These are phyloP conservation scores for Epirrita christyi DNA, from an alignment of 2,888 invertebrate genomes.

Conservation along the genomic window DNA sequence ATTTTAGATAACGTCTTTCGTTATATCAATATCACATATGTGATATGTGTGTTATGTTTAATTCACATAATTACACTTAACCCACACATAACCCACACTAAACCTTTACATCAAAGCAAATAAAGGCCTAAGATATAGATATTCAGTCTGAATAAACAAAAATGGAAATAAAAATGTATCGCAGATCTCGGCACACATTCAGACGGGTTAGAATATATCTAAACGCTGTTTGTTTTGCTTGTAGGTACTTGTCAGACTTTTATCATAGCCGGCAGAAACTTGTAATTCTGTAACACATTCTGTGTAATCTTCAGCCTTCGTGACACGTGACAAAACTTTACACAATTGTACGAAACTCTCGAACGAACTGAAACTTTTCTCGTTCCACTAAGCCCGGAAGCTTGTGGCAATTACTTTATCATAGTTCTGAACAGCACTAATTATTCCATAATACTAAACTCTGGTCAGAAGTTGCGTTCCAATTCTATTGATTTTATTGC, in stretches of 20 bases:
- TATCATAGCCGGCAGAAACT: slow-evolving; percentile 21
- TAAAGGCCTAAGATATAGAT: background rate
- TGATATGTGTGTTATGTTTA: no score
- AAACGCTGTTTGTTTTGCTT: slow-evolving; percentile 3
- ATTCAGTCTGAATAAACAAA: slow-evolving; percentile 3
- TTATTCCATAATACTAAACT: background rate
- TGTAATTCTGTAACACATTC: slow-evolving; percentile 28
- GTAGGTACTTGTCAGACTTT: slow-evolving; percentile 11
- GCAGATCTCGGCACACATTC: background rate
- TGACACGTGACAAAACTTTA: slow-evolving; percentile 34
- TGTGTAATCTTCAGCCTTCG: slow-evolving; percentile 29
- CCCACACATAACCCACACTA: no score
- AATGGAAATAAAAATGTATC: slow-evolving; percentile 10
- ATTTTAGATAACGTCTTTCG: no score
- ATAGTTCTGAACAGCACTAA: background rate
- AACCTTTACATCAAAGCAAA: no score
- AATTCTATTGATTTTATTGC: no score
- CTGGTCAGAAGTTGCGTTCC: no score
- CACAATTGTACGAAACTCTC: slow-evolving; percentile 24
- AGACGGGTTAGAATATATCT: background rate
- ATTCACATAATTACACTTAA: no score
- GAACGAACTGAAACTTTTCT: slow-evolving; percentile 9
- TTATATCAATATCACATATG: no score
- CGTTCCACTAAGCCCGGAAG: slow-evolving; percentile 7
- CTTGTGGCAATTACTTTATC: background rate